A percentile compares a stretch with the other conserved stretches of the same genome.
Evolutionary conservation across 2,888 invertebrate species (phyloP).

Genomic region (Eupithecia insigniata): DNA sequence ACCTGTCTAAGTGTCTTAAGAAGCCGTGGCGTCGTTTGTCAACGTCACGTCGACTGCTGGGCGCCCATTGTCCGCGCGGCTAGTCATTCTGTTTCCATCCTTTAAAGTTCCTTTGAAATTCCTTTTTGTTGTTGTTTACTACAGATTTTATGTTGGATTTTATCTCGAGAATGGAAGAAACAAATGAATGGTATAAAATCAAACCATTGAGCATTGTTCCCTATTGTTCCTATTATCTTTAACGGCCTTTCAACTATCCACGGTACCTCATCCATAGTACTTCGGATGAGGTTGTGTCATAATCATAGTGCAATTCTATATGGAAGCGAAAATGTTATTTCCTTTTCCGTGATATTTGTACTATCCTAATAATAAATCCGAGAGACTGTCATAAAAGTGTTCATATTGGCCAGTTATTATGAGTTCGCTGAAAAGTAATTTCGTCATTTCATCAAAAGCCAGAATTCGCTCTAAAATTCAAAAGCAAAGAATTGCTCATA

Average conservation of each 20-base stretch:
- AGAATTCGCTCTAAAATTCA: slow-evolving; percentile 11
- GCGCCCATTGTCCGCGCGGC: slow-evolving; percentile 65
- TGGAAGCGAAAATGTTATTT: background rate
- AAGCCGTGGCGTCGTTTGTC: slow-evolving; percentile 68
- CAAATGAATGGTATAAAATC: background rate
- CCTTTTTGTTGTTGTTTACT: slow-evolving; percentile 37
- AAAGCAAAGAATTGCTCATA: slow-evolving; percentile 17
- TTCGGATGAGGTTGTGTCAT: background rate
- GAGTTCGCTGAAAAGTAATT: slow-evolving; percentile 23
- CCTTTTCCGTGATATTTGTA: background rate
- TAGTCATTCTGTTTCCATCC: slow-evolving; percentile 63
- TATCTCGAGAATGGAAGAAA: background rate
- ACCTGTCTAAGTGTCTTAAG: slow-evolving; percentile 74
- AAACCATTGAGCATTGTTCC: slow-evolving; percentile 3
- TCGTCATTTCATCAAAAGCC: slow-evolving; percentile 21
- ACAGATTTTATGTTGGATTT: slow-evolving; percentile 7
- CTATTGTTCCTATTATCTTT: background rate
- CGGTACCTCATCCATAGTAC: background rate
- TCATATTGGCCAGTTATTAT: background rate
- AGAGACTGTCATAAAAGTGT: slow-evolving; percentile 5
- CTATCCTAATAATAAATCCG: background rate
- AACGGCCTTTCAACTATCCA: background rate
- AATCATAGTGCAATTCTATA: background rate
- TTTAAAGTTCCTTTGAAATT: slow-evolving; percentile 49
- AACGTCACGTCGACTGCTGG: slow-evolving; percentile 67